Conservation (phyloP, 2,113 vertebrate genomes). For the Hippocampus mohnikei region DNA sequence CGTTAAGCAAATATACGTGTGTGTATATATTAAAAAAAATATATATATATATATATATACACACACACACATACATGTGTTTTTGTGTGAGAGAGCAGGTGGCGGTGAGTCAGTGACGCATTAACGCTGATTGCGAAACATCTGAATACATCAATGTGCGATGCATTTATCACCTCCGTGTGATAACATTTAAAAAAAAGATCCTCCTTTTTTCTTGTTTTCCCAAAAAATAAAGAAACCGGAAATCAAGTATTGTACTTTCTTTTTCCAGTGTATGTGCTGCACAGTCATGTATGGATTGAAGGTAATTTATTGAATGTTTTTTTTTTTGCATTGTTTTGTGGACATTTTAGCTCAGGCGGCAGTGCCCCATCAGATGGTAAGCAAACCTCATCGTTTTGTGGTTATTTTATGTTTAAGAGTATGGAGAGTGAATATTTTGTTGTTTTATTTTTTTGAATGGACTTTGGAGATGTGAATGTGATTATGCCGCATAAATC, state of each 20-base stretch:
- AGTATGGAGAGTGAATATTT: no score
- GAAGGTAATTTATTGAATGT: not conserved
- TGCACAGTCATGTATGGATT: not conserved
- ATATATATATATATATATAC: no score
- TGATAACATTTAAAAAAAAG: not conserved
- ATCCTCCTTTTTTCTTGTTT: no score
- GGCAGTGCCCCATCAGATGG: not conserved
- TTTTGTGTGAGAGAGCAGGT: not conserved
- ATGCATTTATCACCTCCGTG: not conserved
- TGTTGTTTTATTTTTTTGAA: not conserved
- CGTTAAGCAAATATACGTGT: not conserved
- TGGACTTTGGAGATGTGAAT: not conserved
- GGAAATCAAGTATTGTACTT: no score
- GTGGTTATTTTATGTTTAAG: no score
- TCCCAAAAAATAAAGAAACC: no score
- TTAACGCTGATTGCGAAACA: not conserved
- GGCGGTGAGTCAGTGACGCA: not conserved
- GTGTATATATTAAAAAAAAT: not conserved
- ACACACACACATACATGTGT: no score
- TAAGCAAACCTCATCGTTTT: not conserved
- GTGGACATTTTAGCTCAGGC: not conserved
- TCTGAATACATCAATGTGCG: not conserved
- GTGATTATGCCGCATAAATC: not conserved
- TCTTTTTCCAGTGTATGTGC: not conserved
- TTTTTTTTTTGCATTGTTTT: not conserved